A percentile compares a stretch with the other conserved stretches of the same genome.
phyloP scores from a whole-genome alignment of 2,888 invertebrate genomes.

The Cancer borealis region DNA sequence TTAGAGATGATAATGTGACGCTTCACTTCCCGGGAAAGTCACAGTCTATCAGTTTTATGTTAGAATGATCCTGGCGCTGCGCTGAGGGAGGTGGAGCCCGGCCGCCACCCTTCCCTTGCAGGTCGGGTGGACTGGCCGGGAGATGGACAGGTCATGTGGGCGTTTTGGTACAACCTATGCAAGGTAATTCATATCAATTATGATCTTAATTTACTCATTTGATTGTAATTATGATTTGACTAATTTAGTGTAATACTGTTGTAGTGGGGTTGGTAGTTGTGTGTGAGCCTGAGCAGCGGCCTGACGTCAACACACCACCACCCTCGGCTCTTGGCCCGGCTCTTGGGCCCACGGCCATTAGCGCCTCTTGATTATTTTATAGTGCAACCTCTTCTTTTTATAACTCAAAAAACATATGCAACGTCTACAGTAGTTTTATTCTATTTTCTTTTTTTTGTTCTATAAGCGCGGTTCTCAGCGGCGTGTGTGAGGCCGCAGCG shows the following conservation, averaged over 20 bases:
- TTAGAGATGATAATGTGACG: slow-evolving; percentile 43
- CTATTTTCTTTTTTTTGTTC: neutral
- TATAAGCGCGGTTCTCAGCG: neutral
- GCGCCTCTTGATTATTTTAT: neutral
- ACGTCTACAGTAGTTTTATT: neutral
- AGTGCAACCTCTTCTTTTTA: neutral
- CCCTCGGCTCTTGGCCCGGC: neutral
- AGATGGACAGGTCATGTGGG: neutral
- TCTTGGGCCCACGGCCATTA: neutral
- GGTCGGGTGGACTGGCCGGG: neutral
- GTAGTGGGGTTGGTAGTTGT: neutral
- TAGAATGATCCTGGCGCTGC: neutral
- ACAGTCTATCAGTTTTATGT: slow-evolving; percentile 16
- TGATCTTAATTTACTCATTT: slow-evolving; percentile 22
- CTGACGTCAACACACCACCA: neutral
- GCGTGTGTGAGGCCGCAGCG: neutral
- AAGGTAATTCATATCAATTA: slow-evolving; percentile 59
- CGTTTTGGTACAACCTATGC: slow-evolving; percentile 55
- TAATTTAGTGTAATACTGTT: neutral
- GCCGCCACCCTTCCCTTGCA: neutral
- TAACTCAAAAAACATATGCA: neutral
- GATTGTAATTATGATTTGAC: slow-evolving; percentile 3
- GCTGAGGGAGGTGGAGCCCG: neutral
- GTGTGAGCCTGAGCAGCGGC: neutral
- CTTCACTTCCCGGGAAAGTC: slow-evolving; percentile 5